Conservation (phyloP, 2,888 invertebrate species). For the Eudasyphora cyanicolor region DNA sequence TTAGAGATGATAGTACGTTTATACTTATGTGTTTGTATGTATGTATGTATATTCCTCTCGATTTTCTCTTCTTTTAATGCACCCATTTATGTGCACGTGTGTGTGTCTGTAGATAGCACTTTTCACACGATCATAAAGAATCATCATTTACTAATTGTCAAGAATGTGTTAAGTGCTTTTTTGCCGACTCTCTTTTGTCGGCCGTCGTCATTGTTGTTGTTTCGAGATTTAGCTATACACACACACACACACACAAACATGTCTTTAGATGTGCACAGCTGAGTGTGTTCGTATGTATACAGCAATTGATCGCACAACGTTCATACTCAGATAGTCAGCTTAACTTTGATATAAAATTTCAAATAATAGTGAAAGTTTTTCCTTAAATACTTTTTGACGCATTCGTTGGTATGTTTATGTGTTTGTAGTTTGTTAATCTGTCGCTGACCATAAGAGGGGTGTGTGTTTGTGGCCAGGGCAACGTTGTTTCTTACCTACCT, state of each 20-base stretch:
- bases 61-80: neutral
- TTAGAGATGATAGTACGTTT: constrained; percentile 62
- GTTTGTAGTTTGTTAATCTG: neutral
- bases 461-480: neutral
- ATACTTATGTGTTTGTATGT: constrained; percentile 61
- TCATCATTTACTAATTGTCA: neutral
- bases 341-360: constrained; percentile 58
- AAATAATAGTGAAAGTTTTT: constrained; percentile 65
- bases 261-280: neutral
- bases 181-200: neutral
- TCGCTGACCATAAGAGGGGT: neutral
- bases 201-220: neutral
- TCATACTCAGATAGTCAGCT: constrained; percentile 5
- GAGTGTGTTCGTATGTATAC: neutral
- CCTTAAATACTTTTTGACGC: constrained; percentile 31
- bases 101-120: neutral
- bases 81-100: neutral
- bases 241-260: neutral
- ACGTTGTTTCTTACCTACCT: constrained; percentile 18
- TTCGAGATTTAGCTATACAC: no score
- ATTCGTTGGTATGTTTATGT: neutral
- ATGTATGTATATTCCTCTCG: neutral
- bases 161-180: constrained; percentile 20
- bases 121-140: constrained; percentile 38
- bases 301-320: neutral